Conservation (phyloP, 2,797 vertebrate genomes). For the Centroberyx gerrardi region DNA sequence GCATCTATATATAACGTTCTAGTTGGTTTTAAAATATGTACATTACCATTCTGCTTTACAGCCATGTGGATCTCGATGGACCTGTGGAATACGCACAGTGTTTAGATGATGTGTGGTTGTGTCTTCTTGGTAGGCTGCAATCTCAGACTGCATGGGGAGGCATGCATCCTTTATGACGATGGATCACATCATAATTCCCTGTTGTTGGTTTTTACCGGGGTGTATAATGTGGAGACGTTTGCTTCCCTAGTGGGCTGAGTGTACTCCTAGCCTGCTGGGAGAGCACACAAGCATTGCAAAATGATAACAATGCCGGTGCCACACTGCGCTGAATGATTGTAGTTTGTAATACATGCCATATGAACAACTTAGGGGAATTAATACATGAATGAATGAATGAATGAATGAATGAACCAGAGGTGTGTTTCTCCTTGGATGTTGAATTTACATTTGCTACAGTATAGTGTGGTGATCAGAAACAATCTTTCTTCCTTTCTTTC, state of each 20-base stretch:
- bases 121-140: neutral
- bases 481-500: neutral
- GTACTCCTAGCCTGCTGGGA: neutral
- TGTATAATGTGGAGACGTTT: neutral
- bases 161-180: neutral
- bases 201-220: neutral
- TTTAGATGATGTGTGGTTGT: neutral
- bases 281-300: neutral
- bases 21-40: neutral
- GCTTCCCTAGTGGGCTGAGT: neutral
- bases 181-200: constrained; percentile 3
- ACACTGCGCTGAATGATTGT: neutral
- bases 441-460: constrained; percentile 5
- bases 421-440: neutral
- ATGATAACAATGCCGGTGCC: neutral
- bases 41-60: neutral
- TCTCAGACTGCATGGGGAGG: neutral
- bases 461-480: neutral
- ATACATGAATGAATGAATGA: neutral
- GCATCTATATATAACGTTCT: neutral
- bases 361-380: neutral
- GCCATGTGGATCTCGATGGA: neutral
- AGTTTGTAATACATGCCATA: neutral
- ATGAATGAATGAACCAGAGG: neutral
- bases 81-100: neutral